Conservation (phyloP, 2,113 vertebrate species). For the Lipophrys pholis region DNA sequence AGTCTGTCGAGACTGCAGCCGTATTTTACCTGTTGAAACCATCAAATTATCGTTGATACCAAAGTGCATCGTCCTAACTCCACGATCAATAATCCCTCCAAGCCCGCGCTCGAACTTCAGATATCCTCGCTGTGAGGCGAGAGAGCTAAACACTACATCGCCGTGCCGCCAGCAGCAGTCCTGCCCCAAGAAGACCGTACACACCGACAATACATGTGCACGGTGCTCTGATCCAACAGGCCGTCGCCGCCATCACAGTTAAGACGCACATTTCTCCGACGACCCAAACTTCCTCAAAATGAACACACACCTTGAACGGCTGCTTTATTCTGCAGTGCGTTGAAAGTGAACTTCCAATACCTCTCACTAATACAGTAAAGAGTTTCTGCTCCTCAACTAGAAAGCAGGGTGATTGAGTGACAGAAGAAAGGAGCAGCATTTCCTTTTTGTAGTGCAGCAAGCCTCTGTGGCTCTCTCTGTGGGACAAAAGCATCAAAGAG, state of each 20-base stretch:
- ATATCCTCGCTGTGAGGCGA: no score
- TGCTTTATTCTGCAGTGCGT: slow-evolving; percentile 40
- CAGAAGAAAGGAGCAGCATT: slow-evolving; percentile 65
- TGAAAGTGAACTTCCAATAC: slow-evolving; percentile 49
- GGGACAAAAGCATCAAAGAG: slow-evolving; percentile 75
- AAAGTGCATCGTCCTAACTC: no score
- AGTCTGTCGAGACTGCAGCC: no score
- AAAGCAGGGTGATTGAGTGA: slow-evolving; percentile 61
- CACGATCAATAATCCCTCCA: no score
- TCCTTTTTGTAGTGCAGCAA: slow-evolving; percentile 52
- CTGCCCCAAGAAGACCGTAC: no score
- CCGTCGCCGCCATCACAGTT: neutral
- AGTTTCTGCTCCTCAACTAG: slow-evolving; percentile 35
- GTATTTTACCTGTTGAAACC: no score
- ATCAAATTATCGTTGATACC: no score
- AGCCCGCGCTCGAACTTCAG: no score
- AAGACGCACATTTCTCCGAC: neutral
- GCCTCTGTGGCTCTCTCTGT: slow-evolving; percentile 62
- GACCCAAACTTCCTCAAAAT: slow-evolving; percentile 32
- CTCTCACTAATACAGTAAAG: slow-evolving; percentile 55
- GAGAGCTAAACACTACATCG: no score
- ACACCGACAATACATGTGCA: no score
- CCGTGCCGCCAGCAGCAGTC: no score
- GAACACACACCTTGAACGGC: slow-evolving; percentile 26
- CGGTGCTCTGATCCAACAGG: neutral